Evolutionary conservation across 2,797 vertebrate species (phyloP), one percentile per base, ranked within the genome.

Genomic region (Eidolon dupreanum): DNA sequence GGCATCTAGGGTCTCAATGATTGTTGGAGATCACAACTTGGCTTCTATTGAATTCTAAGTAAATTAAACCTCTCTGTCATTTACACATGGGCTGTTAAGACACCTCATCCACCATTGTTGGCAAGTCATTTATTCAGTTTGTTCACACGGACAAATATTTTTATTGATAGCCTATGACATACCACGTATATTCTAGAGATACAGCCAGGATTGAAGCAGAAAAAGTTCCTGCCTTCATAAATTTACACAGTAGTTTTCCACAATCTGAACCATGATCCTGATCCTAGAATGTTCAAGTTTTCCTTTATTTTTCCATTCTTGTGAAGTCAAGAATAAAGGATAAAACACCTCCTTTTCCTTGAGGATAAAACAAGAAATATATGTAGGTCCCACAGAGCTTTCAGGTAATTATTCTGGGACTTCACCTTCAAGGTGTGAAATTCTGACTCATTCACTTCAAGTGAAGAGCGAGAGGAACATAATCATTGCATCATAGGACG

Each of bases 391-490:
- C 49, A 90, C 8, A 63, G 20, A 71, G 24, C 33, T 71, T 87
- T 81, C 66, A 59, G 41, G 66, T 63, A 65, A 88, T 90, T 93
- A 33, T 90, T 90, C 38, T 38, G 73, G 55, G 63, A 94, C 74
- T 94, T 93, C 41, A 83, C 46, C 90, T 84, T 97, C 83, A 85
- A 63, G 51, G 59, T 77, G 33, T 65, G 17, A 82, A n/a, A 75
- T 73, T 92, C 59, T 93, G 77, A 94, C 38, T 96, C 92, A 97
- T 63, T 96, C 78, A 61, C 11, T 97, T 87, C 43, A 82, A 88
- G 57, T 65, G 17, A 82, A 92, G n/a, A 92, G 70, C 26, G 17
- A 86, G 59, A 90, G 13, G 24, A 81, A 55, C 20, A 85, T 46
- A 92, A 90, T 53, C 68, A 89, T 26, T 82, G 24, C 73, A 82